phyloP scores from a whole-genome alignment of 35 echinoderm and acorn worm genomes.

The Apostichopus parvimensis region DNA sequence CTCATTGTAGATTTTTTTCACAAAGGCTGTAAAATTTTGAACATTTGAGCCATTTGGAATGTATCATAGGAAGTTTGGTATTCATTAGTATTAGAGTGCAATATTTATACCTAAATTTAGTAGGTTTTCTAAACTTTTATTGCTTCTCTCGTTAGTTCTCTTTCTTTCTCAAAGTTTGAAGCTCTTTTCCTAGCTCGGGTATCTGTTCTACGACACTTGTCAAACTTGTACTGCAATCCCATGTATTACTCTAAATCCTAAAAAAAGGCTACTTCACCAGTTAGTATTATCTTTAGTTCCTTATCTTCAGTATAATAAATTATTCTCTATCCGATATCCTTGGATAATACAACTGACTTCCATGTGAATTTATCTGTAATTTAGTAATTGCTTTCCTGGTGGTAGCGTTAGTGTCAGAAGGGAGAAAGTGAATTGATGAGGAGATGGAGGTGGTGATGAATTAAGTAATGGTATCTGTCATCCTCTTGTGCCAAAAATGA shows the following conservation, averaged over 20 bases:
- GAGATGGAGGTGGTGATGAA: too few relatives aligned
- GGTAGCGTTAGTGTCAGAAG: too few relatives aligned
- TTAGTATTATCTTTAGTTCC: background rate
- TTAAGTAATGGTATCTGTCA: too few relatives aligned
- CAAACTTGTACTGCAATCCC: background rate
- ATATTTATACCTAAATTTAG: background rate
- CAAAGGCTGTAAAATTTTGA: too few relatives aligned
- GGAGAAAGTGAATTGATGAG: too few relatives aligned
- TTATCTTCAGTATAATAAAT: background rate
- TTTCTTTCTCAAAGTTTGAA: too few relatives aligned
- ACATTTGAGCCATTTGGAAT: background rate
- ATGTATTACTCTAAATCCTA: background rate
- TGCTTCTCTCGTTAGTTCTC: background rate
- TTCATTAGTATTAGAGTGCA: background rate
- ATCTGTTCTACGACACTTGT: too few relatives aligned
- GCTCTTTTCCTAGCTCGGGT: too few relatives aligned
- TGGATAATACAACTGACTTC: background rate
- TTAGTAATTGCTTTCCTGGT: too few relatives aligned
- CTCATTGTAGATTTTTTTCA: too few relatives aligned
- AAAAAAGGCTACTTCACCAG: background rate
- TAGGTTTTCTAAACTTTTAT: background rate
- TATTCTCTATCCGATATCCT: background rate
- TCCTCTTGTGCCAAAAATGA: too few relatives aligned
- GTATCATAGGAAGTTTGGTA: conserved; percentile 2
- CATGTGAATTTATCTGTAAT: background rate